Evolutionary conservation across 2,113 vertebrate species (phyloP).

Genomic region (Aegotheles bennettii): DNA sequence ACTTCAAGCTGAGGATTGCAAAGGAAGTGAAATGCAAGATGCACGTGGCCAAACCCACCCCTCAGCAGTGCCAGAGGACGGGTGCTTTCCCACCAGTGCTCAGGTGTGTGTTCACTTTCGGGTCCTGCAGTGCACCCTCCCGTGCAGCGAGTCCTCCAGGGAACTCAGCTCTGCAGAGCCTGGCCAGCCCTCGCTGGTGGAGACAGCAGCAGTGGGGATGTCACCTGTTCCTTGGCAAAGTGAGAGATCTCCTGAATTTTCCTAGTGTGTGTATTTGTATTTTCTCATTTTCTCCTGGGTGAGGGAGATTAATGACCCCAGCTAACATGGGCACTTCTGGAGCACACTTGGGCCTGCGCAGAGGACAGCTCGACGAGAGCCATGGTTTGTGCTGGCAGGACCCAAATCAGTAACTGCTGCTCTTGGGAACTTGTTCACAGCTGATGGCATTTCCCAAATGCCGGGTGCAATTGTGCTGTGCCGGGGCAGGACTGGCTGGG

Average conservation of each 20-base stretch:
- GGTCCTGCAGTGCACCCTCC: neutral
- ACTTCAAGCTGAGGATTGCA: neutral
- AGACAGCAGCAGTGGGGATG: neutral
- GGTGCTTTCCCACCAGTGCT: neutral
- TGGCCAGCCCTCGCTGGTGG: neutral
- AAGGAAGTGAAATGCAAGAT: neutral
- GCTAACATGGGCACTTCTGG: neutral
- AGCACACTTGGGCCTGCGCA: neutral
- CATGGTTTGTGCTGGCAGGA: neutral
- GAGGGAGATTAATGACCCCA: neutral
- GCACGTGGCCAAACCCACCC: neutral
- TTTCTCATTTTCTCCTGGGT: neutral
- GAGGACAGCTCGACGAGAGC: neutral
- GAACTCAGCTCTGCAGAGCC: accelerated
- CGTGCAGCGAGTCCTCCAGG: neutral
- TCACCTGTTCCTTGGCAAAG: neutral
- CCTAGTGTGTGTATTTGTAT: neutral
- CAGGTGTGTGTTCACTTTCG: neutral
- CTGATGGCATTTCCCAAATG: neutral
- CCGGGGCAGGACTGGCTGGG: neutral
- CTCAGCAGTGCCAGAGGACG: accelerated
- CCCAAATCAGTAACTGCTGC: neutral
- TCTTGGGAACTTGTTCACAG: neutral
- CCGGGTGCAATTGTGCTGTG: neutral
- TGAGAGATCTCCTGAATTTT: neutral